Evolutionary conservation across 2,113 vertebrate species (phyloP).

Genomic region (Alaudala cheleensis): DNA sequence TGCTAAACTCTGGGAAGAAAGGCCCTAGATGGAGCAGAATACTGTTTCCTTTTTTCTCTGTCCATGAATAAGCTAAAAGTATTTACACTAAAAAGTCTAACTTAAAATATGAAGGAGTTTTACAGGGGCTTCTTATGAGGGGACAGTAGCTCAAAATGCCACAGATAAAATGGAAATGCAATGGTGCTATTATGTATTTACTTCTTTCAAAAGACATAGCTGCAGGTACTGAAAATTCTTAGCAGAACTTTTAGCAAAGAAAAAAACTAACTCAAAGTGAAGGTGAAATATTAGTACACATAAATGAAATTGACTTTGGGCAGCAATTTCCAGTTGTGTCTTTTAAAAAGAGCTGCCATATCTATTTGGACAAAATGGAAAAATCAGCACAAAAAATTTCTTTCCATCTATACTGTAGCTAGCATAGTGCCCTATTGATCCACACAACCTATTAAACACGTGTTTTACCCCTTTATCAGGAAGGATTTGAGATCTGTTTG

Average conservation of each 20-base stretch:
- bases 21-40: background rate
- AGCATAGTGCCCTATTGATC: background rate
- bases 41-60: rapidly evolving
- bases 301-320: background rate
- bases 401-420: background rate
- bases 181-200: background rate
- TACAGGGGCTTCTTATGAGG: background rate
- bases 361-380: background rate
- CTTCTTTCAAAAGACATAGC: background rate
- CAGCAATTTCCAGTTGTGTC: background rate
- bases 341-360: background rate
- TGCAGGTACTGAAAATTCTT: background rate
- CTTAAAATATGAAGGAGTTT: background rate
- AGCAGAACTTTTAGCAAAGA: background rate
- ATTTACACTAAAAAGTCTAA: background rate
- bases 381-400: background rate
- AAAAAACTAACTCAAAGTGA: background rate
- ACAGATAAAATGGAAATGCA: background rate
- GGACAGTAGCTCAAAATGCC: background rate
- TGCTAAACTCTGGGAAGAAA: background rate
- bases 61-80: background rate
- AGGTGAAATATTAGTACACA: background rate
- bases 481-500: background rate
- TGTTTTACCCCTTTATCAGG: background rate
- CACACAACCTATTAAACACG: background rate